Conservation (phyloP, 2,113 vertebrate genomes). For the Sinosuthora webbiana region DNA sequence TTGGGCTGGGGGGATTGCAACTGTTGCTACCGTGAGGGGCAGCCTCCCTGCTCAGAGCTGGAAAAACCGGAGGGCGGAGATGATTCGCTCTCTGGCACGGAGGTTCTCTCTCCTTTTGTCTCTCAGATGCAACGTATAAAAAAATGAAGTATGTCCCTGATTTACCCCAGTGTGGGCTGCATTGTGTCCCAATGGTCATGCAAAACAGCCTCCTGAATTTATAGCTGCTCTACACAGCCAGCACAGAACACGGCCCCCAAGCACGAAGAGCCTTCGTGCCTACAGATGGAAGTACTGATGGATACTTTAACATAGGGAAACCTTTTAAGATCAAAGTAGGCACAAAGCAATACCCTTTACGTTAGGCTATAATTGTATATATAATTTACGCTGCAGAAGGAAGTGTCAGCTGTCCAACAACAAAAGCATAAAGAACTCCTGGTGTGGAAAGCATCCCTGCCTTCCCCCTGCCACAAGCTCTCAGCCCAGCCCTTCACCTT, state of each 20-base stretch:
- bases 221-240: neutral
- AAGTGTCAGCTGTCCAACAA: neutral
- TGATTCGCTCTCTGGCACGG: fast-evolving
- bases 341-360: neutral
- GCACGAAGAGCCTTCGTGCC: fast-evolving
- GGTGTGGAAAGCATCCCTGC: neutral
- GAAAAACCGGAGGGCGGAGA: neutral
- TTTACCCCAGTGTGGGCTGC: neutral
- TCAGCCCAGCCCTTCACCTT: neutral
- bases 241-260: neutral
- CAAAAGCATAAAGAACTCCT: neutral
- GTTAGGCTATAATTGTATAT: neutral
- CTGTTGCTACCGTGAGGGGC: neutral
- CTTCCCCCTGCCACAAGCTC: neutral
- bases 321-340: neutral
- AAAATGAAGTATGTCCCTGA: neutral
- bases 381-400: neutral
- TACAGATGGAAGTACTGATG: neutral
- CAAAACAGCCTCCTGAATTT: constrained; percentile 6
- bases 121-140: neutral
- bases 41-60: neutral
- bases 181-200: neutral
- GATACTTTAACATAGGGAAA: neutral
- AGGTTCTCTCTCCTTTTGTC: neutral
- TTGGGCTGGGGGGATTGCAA: neutral